Evolutionary conservation across 53 echinoderm and acorn worm genomes (phyloP).

Genomic region (Stichopus horrens): DNA sequence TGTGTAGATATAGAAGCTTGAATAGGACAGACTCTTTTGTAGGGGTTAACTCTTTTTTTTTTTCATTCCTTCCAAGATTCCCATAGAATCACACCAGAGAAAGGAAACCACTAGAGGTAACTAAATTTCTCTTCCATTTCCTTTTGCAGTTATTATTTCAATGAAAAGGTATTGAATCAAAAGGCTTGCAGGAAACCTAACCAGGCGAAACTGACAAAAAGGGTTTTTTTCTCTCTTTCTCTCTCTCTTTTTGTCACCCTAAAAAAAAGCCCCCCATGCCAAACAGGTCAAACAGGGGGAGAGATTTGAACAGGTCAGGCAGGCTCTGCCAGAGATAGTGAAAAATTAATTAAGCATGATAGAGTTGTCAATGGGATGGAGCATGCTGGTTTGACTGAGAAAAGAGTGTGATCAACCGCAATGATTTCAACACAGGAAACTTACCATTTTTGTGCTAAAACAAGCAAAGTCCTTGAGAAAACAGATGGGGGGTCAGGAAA

Average conservation of each 20-base stretch:
- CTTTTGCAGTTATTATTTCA: background rate
- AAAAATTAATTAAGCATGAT: conserved; percentile 40
- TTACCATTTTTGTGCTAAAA: no score
- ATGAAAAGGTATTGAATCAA: conserved; percentile 3
- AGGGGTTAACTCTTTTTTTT: conserved; percentile 15
- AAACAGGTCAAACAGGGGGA: conserved; percentile 27
- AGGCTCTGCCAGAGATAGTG: conserved; percentile 15
- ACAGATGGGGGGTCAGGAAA: background rate
- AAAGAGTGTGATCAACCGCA: background rate
- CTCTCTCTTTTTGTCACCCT: no score
- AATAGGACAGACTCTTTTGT: conserved; percentile 7
- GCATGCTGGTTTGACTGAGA: background rate
- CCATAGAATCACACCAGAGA: conserved; percentile 8
- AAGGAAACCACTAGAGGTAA: conserved; percentile 20
- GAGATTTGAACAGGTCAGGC: conserved; percentile 1
- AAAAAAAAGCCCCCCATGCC: conserved; percentile 13
- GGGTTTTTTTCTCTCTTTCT: background rate
- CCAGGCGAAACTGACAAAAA: conserved; percentile 14
- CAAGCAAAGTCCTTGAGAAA: background rate
- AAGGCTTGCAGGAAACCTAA: conserved; percentile 31
- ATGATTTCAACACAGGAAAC: background rate
- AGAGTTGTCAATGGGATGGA: conserved; percentile 1
- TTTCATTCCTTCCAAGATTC: background rate
- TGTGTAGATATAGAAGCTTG: background rate
- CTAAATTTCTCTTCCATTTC: conserved; percentile 26